A percentile compares a stretch with the other conserved stretches of the same genome.
phyloP scores from a whole-genome alignment of 2,888 invertebrate genomes.

The Trissolcus japonicus region DNA sequence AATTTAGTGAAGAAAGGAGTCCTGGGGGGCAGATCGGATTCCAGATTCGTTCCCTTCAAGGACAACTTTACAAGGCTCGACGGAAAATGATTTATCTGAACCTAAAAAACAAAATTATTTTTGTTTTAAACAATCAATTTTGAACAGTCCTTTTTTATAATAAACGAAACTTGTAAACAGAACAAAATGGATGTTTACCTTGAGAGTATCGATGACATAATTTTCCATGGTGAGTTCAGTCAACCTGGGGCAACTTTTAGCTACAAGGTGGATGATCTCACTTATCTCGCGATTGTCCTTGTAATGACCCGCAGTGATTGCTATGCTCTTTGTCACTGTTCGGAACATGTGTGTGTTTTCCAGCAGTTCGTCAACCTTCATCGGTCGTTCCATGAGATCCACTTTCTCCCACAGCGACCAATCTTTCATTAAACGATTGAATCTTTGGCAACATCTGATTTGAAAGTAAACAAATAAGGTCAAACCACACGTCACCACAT shows the following conservation, averaged over 20 bases:
- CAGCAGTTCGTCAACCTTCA: conserved; percentile 70
- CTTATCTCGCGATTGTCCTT: conserved; percentile 73
- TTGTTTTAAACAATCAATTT: too few species aligned
- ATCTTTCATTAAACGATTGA: conserved; percentile 77
- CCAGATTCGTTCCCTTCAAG: conserved; percentile 78
- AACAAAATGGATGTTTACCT: conserved; percentile 73
- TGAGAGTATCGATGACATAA: conserved; percentile 77
- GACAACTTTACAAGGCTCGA: conserved; percentile 80
- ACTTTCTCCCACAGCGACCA: conserved; percentile 78
- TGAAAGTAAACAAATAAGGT: not conserved
- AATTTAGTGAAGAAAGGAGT: conserved; percentile 79
- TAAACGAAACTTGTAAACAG: too few species aligned
- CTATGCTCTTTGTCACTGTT: conserved; percentile 73
- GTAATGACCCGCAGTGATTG: conserved; percentile 68
- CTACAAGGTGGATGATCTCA: conserved; percentile 71
- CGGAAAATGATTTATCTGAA: conserved; percentile 82
- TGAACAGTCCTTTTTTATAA: too few species aligned
- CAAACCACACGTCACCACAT: not conserved
- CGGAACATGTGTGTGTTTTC: conserved; percentile 77
- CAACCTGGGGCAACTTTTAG: conserved; percentile 73
- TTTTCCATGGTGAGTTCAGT: conserved; percentile 77
- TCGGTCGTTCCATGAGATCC: conserved; percentile 74
- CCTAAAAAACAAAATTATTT: conserved; percentile 75
- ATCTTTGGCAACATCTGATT: conserved; percentile 77
- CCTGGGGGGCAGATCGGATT: conserved; percentile 72